A percentile compares a stretch with the other conserved stretches of the same genome.
These are phyloP conservation scores for Nephila pilipes DNA, from an alignment of 1,140 invertebrate species.

Conservation along the genomic window DNA sequence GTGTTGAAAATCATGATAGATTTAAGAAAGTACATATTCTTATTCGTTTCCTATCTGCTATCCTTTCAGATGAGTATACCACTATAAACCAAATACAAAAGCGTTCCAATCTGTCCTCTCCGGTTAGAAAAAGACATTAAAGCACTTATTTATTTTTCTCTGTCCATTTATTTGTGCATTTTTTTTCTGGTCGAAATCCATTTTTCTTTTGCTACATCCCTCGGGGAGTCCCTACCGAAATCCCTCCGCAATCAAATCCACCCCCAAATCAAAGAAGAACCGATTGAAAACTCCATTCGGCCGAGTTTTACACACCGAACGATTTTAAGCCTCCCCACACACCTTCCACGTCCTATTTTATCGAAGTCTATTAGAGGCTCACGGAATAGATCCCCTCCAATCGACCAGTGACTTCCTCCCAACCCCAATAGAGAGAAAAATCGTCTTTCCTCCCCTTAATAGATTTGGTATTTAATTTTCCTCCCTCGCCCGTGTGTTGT, in stretches of 20 bases:
- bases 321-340: background rate
- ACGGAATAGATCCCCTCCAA: background rate
- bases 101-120: background rate
- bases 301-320: background rate
- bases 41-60: too few species aligned
- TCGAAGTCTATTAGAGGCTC: background rate
- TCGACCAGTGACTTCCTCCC: background rate
- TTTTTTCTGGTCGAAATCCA: background rate
- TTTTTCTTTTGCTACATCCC: background rate
- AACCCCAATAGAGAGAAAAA: background rate
- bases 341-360: background rate
- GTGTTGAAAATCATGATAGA: too few species aligned
- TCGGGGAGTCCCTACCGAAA: background rate
- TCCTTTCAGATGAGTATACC: background rate
- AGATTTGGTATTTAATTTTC: slow-evolving; percentile 36
- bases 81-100: background rate
- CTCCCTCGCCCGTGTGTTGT: slow-evolving; percentile 4
- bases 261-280: background rate
- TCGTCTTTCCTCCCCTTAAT: slow-evolving; percentile 19
- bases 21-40: too few species aligned
- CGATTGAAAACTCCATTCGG: slow-evolving; percentile 36
- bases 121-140: background rate
- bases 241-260: slow-evolving; percentile 27
- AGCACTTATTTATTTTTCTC: background rate
- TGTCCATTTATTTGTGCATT: background rate